Evolutionary conservation across 2,888 invertebrate genomes (phyloP).

Genomic region (Desoria tigrina): DNA sequence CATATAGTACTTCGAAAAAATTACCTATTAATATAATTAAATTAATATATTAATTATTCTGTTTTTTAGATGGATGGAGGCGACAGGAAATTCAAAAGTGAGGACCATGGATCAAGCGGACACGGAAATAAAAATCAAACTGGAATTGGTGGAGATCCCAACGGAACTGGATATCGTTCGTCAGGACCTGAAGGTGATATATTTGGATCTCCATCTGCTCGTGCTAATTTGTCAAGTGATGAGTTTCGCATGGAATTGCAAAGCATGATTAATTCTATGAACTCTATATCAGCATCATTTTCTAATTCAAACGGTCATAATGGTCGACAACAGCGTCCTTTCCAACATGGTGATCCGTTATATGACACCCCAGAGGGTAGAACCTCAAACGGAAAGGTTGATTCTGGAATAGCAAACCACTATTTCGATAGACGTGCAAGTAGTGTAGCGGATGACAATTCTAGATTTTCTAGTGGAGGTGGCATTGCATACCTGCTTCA

Average conservation of each 20-base stretch:
- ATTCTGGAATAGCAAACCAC: background rate
- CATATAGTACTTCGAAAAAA: too few species aligned
- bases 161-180: slow-evolving; percentile 2
- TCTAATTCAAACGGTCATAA: slow-evolving; percentile 10
- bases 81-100: slow-evolving; percentile 64
- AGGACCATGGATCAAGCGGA: slow-evolving; percentile 74
- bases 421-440: background rate
- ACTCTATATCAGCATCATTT: slow-evolving; percentile 21
- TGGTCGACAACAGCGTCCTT: background rate
- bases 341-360: slow-evolving; percentile 5
- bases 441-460: background rate
- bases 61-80: slow-evolving; percentile 26
- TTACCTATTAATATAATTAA: too few species aligned
- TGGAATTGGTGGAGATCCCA: slow-evolving; percentile 22
- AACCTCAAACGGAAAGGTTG: background rate
- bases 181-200: slow-evolving; percentile 14
- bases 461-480: background rate
- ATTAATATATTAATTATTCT: too few species aligned
- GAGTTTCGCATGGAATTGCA: slow-evolving; percentile 47
- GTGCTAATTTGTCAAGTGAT: slow-evolving; percentile 28
- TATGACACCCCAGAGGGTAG: slow-evolving; percentile 15
- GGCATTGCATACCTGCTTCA: slow-evolving; percentile 17
- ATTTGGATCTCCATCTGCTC: slow-evolving; percentile 18
- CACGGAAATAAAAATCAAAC: slow-evolving; percentile 69
- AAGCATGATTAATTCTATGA: slow-evolving; percentile 48